Percentiles rank a stretch among this genome's conserved stretches.
Conservation (phyloP, 2,113 vertebrate species). For the Dunckerocampus dactyliophorus region DNA sequence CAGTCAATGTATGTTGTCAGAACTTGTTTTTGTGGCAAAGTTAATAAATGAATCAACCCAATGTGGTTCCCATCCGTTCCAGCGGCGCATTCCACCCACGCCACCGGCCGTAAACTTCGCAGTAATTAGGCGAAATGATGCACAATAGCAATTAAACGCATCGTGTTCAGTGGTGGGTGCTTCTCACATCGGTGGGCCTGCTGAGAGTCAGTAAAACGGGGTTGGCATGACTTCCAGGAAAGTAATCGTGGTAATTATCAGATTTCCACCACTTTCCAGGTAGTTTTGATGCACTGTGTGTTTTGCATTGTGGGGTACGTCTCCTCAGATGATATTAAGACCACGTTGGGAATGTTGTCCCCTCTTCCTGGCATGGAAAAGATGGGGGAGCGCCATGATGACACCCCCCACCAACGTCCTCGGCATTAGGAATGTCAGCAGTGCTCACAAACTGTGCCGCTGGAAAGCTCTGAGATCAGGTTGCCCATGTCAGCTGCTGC, state of each 20-base stretch:
- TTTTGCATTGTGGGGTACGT: not conserved
- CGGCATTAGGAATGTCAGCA: conserved; percentile 64
- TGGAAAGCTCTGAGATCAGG: conserved; percentile 64
- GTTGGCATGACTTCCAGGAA: not conserved
- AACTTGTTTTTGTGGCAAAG: too few relatives aligned
- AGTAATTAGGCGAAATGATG: not conserved
- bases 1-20: too few relatives aligned
- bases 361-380: conserved; percentile 18
- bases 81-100: not conserved
- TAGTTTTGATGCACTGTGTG: conserved; percentile 8
- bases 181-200: not conserved
- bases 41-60: too few relatives aligned
- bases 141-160: conserved; percentile 2
- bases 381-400: conserved; percentile 24
- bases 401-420: conserved; percentile 31
- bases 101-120: conserved; percentile 4
- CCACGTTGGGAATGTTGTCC: not conserved
- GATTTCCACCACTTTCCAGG: conserved; percentile 2
- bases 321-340: too few relatives aligned
- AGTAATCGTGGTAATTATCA: conserved; percentile 4
- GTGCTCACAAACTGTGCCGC: conserved; percentile 47
- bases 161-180: not conserved
- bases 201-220: not conserved
- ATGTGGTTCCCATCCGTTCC: too few relatives aligned
- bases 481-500: conserved; percentile 67